A percentile compares a stretch with the other conserved stretches of the same genome.
Conservation (phyloP, 2,113 vertebrate species). For the Mixornis gularis region DNA sequence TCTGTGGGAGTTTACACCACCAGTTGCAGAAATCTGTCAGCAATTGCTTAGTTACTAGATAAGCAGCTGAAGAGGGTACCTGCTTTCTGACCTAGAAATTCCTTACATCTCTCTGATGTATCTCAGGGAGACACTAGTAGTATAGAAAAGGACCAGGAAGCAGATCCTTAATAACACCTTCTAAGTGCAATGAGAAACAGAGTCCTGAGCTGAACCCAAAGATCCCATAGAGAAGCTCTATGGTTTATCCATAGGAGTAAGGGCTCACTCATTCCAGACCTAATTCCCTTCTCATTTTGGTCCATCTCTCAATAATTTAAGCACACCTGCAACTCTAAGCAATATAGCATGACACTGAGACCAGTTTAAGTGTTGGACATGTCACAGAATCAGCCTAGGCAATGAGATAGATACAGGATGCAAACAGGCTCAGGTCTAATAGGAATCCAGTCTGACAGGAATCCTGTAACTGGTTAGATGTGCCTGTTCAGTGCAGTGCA, state of each 20-base stretch:
- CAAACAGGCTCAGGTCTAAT: background rate
- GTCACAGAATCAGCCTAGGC: background rate
- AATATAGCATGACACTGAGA: background rate
- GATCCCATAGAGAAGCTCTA: background rate
- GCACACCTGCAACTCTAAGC: background rate
- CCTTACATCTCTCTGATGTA: background rate
- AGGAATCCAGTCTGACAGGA: background rate
- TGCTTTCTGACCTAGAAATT: background rate
- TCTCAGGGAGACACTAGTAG: background rate
- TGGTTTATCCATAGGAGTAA: background rate
- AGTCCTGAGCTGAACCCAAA: background rate
- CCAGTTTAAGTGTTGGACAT: background rate
- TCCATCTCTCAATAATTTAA: background rate
- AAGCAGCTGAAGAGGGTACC: background rate
- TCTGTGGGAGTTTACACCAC: background rate
- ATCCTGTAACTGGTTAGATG: background rate
- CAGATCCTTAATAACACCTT: background rate
- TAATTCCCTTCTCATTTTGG: background rate
- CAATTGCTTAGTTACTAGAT: background rate
- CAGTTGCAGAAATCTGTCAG: background rate
- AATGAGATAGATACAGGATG: background rate
- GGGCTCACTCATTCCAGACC: background rate
- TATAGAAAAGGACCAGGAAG: background rate
- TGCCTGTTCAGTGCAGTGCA: background rate
- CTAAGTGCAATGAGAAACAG: background rate